Evolutionary conservation across 2,797 vertebrate genomes (phyloP), one percentile per base, ranked within the genome.

Genomic region (Corythornis leucogaster): DNA sequence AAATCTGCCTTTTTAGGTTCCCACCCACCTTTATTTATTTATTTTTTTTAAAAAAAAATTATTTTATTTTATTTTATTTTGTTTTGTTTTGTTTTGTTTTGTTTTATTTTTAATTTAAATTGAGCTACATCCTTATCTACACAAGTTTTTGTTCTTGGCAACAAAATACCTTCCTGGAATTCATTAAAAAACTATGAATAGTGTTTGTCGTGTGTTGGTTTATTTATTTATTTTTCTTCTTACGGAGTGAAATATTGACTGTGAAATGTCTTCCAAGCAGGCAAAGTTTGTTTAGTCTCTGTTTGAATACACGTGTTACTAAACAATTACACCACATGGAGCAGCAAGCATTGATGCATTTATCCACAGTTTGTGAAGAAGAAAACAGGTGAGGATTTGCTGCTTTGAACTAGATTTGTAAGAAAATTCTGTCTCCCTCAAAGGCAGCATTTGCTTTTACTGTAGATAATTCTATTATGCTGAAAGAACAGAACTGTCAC

Each of bases 131-230:
- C 31, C 8, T 67, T 54, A 64, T 57, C 30, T 55, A 15, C 13
- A 46, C 16, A 28, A 11, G 14, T 38, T 74, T 18, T 28, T 50
- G 48, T 15, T 50, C 8, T 68, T 68, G 9, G 14, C 5, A 43
- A 5, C 20, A 62, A 78, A 90, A 58, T 35, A 43, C 48, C 3
- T 45, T 68, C 16, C 25, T 26, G 11, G 46, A 43, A 66, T 62
- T 50, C 5, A 28, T 74, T 42, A 61, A 12, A 40, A 55, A n/a
- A 14, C 40, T 0, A 35, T 0, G 0, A 51, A 9, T 45, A 70
- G 54, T 1, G 5, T 51, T 61, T 83, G 12, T 24, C 12, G 57
- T 24, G 11, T 5, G 14, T 33, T 70, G 8, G 48, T 6, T 50
- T 50, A 5, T 9, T 50, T 26, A 26, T 50, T 22, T 26, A 6